Evolutionary conservation across 2,888 invertebrate species (phyloP).

Genomic region (Physocephala rufipes): DNA sequence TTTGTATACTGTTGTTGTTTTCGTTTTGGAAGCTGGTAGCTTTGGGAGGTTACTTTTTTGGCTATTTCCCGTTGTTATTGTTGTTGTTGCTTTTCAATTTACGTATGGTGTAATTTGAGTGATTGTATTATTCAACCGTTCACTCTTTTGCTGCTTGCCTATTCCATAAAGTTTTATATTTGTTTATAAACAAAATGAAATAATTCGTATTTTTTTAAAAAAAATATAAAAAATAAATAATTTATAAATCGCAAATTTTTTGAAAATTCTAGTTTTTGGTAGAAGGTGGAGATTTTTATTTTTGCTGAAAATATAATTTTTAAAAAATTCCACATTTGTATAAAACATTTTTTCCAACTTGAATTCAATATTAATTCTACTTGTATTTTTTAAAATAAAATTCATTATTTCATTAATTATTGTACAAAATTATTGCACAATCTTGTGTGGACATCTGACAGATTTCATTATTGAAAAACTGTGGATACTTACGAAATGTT

Average conservation of each 20-base stretch:
- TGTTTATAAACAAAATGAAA: slow-evolving; percentile 30
- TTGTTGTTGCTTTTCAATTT: slow-evolving; percentile 3
- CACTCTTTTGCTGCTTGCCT: slow-evolving; percentile 19
- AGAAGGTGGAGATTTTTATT: background rate
- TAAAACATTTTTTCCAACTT: background rate
- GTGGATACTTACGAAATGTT: too few relatives aligned
- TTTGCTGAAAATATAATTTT: too few relatives aligned
- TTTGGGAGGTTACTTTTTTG: background rate
- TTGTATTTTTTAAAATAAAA: background rate
- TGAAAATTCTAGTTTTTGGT: background rate
- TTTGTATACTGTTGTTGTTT: background rate
- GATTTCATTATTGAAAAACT: too few relatives aligned
- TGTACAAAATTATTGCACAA: background rate
- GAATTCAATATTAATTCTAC: background rate
- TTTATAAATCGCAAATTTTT: slow-evolving; percentile 4
- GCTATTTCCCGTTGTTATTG: background rate
- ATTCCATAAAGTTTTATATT: slow-evolving; percentile 33
- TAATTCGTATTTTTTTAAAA: slow-evolving; percentile 7
- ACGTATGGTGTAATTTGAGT: background rate
- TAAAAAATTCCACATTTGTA: background rate
- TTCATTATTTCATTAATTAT: background rate
- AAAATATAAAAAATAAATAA: background rate
- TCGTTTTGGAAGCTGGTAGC: too few relatives aligned
- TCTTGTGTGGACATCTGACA: too few relatives aligned
- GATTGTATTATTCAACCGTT: slow-evolving; percentile 1